phyloP scores from a whole-genome alignment of 1,140 invertebrate genomes.

The Colletes gigas region DNA sequence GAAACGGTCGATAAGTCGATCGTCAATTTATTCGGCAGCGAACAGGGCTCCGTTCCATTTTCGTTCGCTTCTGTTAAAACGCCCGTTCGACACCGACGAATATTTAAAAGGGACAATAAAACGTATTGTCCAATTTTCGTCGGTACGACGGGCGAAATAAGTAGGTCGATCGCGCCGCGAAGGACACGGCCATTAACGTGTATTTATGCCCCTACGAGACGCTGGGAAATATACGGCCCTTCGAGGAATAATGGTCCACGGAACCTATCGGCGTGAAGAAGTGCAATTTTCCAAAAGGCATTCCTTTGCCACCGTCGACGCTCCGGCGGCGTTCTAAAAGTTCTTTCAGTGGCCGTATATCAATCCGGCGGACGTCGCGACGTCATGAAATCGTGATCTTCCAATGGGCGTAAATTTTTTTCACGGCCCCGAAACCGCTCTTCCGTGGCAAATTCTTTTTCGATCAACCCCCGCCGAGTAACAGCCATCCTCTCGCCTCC shows the following conservation, averaged over 20 bases:
- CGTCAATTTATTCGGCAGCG: constrained; percentile 51
- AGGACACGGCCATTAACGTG: constrained; percentile 50
- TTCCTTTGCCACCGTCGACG: not conserved
- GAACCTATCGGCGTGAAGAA: not conserved
- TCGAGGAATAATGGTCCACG: constrained; percentile 43
- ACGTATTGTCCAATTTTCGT: constrained; percentile 42
- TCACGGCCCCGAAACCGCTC: not conserved
- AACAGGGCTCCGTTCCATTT: not conserved
- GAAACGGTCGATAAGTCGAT: constrained; percentile 20
- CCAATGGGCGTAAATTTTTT: constrained; percentile 60
- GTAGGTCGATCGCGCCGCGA: constrained; percentile 44
- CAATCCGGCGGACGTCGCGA: constrained; percentile 42
- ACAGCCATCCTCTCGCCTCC: not conserved
- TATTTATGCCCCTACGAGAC: constrained; percentile 52
- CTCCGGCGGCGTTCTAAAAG: constrained; percentile 24
- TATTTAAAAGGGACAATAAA: constrained; percentile 17
- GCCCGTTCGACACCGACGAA: not conserved
- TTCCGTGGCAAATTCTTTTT: constrained; percentile 35
- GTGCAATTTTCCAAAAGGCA: constrained; percentile 58
- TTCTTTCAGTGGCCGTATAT: constrained; percentile 56
- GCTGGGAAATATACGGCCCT: constrained; percentile 47
- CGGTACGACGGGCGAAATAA: constrained; percentile 29
- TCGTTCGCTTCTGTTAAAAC: not conserved
- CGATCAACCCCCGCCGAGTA: constrained; percentile 17
- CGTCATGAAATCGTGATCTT: constrained; percentile 67